Evolutionary conservation across 1,140 invertebrate species (phyloP), one percentile per base, ranked within the genome.

Genomic region (Cecropterus lyciades): DNA sequence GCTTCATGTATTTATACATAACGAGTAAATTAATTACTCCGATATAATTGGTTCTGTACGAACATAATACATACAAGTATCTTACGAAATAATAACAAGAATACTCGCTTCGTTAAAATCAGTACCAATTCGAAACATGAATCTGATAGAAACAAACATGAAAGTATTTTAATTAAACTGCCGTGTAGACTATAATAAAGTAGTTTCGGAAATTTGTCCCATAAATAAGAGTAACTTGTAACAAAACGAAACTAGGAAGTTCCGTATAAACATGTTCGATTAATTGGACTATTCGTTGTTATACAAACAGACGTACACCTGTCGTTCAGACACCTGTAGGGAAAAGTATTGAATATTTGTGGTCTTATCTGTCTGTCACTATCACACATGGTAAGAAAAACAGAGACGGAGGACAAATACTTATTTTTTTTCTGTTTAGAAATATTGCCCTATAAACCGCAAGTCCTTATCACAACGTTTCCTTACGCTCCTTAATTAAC

Each of bases 281-380:
- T 57, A 57, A 57, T 57, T 57, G 55, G 55, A 27, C 55, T 57
- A 57, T 57, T 45, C 42, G 55, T 45, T 57, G 9, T 43, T 43
- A 27, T 45, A 27, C 40, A 57, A 57, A 45, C 20, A 43, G 8
- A 45, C 17, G 40, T 43, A 24, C 14, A 13, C 17, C 53, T 56
- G 53, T 40, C 53, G 37, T 1, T 20, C 10, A 24, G 5, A 56
- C 16, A 56, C 53, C 53, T 56, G 52, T 42, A 55, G 40, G 42
- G 10, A n/a, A 42, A 15, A 27, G 1, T 3, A 14, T 24, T 13
- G 42, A 6, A 17, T 15, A 45, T 33, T 33, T 9, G 40, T 57
- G n/a, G 11, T 43, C n/a, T 45, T 14, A 45, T 57, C 7, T 3
- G 11, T 14, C 15, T 57, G 9, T 57, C 40, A 9, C 40, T 3